Conservation (phyloP, 2,113 vertebrate species). For the Benitochromis conjunctus region DNA sequence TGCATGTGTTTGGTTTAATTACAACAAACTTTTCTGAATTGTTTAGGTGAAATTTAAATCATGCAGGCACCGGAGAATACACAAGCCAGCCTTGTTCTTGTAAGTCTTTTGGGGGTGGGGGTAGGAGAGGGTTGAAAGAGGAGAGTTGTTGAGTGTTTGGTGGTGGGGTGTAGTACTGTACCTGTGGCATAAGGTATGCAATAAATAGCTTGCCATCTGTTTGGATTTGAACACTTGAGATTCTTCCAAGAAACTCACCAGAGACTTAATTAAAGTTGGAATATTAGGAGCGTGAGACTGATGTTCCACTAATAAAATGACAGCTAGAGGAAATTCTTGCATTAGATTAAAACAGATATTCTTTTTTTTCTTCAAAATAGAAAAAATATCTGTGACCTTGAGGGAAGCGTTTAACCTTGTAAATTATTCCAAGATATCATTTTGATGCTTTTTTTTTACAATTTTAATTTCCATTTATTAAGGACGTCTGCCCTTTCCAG, state of each 20-base stretch:
- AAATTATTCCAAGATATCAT: not conserved
- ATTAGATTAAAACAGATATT: slow-evolving; percentile 21
- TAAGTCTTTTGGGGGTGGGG: not conserved
- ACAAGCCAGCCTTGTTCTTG: slow-evolving; percentile 37
- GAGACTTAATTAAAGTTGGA: slow-evolving; percentile 73
- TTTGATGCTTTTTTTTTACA: not conserved
- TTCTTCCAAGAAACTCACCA: slow-evolving; percentile 50
- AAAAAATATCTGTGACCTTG: not conserved
- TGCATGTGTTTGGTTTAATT: slow-evolving; percentile 38
- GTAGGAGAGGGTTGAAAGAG: not conserved
- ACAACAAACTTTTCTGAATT: slow-evolving; percentile 52
- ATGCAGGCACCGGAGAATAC: slow-evolving; percentile 10
- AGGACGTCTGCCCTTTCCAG: not conserved
- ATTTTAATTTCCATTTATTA: not conserved
- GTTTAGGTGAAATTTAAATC: slow-evolving; percentile 38
- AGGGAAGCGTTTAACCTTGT: not conserved
- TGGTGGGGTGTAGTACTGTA: not conserved
- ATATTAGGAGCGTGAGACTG: slow-evolving; percentile 42
- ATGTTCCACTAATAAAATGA: slow-evolving; percentile 44
- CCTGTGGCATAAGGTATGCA: slow-evolving; percentile 66
- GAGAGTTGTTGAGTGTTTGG: not conserved
- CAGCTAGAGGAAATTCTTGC: slow-evolving; percentile 2
- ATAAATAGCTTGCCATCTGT: slow-evolving; percentile 69
- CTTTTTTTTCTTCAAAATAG: not conserved
- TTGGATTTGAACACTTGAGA: slow-evolving; percentile 52